These are phyloP conservation scores for Helobdella robusta DNA, from an alignment of 2,888 invertebrate genomes.

Conservation along the genomic window DNA sequence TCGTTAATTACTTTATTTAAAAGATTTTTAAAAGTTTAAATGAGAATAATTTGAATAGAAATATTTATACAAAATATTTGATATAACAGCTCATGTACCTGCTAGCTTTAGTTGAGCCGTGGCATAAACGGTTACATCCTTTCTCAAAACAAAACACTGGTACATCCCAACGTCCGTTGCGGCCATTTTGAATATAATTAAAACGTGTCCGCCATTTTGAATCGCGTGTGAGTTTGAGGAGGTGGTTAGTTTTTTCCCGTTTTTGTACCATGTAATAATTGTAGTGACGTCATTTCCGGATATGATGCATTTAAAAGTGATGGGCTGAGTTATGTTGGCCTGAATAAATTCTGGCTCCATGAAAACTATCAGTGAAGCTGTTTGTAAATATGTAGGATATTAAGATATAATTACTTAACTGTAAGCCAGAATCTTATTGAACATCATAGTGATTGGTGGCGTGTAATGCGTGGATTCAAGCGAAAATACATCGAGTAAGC, in stretches of 20 bases:
- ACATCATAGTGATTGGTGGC: no score
- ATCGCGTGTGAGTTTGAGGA: background rate
- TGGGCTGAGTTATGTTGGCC: constrained; percentile 73
- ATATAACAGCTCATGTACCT: no score
- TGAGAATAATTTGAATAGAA: background rate
- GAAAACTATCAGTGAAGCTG: constrained; percentile 70
- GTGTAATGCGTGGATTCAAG: no score
- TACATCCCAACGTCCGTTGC: constrained; percentile 75
- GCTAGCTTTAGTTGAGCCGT: constrained; percentile 84
- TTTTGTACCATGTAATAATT: constrained; percentile 69
- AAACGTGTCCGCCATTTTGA: constrained; percentile 20
- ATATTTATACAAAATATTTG: background rate
- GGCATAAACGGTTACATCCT: constrained; percentile 83
- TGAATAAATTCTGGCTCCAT: constrained; percentile 79
- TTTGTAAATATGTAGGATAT: no score
- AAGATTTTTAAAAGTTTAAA: no score
- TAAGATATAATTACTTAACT: no score
- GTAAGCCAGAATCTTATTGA: no score
- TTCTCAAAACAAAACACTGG: constrained; percentile 80
- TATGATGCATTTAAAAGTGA: constrained; percentile 75
- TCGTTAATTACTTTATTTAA: no score
- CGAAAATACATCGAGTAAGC: no score
- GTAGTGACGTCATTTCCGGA: constrained; percentile 69
- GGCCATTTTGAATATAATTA: background rate
- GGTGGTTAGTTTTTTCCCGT: constrained; percentile 63